Percentiles rank a stretch among this genome's conserved stretches.
phyloP scores from a whole-genome alignment of 2,888 invertebrate genomes.

The Drosophila nr. perissopoda region DNA sequence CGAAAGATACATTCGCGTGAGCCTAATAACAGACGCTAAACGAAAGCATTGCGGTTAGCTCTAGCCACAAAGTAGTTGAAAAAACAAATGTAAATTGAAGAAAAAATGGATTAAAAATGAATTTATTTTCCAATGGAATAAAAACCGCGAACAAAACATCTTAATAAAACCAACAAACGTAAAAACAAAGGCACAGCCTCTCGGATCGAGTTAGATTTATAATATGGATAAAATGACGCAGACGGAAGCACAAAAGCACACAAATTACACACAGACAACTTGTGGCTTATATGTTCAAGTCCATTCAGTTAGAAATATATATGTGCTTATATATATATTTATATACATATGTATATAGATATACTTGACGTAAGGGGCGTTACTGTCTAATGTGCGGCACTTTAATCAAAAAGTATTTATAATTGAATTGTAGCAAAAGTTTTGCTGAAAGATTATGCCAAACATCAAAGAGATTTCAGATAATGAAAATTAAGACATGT shows the following conservation, averaged over 20 bases:
- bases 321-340: slow-evolving; percentile 16
- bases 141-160: slow-evolving; percentile 48
- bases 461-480: slow-evolving; percentile 60
- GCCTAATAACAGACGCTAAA: slow-evolving; percentile 66
- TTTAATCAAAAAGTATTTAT: slow-evolving; percentile 66
- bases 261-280: slow-evolving; percentile 39
- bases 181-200: slow-evolving; percentile 27
- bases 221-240: slow-evolving; percentile 57
- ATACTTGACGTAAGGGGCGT: slow-evolving; percentile 57
- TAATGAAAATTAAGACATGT: slow-evolving; percentile 56
- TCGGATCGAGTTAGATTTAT: slow-evolving; percentile 35
- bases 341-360: slow-evolving; percentile 35
- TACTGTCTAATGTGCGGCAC: slow-evolving; percentile 63
- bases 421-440: slow-evolving; percentile 73
- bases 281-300: slow-evolving; percentile 45
- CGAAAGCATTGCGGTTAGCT: slow-evolving; percentile 53
- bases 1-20: slow-evolving; percentile 62
- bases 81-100: slow-evolving; percentile 15
- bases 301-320: slow-evolving; percentile 29
- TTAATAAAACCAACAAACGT: slow-evolving; percentile 27
- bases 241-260: slow-evolving; percentile 55
- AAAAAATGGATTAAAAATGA: slow-evolving; percentile 58
- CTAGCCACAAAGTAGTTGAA: slow-evolving; percentile 33
- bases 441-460: slow-evolving; percentile 62
- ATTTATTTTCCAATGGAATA: slow-evolving; percentile 55